Evolutionary conservation across 2,797 vertebrate genomes (phyloP).

Genomic region (Rhynchonycteris naso): DNA sequence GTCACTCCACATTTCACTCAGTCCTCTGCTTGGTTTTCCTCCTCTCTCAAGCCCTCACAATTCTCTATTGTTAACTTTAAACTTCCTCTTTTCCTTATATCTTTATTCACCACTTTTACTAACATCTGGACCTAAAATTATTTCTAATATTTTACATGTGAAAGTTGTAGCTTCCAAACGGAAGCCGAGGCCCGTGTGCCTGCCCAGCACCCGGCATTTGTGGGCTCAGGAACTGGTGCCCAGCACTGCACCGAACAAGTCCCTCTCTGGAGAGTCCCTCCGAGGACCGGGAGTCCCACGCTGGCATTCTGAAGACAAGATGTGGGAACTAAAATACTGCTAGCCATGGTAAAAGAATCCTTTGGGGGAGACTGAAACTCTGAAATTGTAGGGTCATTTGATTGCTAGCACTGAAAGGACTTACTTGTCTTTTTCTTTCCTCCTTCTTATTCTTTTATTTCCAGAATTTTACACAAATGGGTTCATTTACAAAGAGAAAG

Average conservation of each 20-base stretch:
- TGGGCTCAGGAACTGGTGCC: background rate
- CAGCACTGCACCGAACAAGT: background rate
- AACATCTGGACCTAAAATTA: background rate
- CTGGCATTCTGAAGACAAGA: background rate
- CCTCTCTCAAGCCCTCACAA: background rate
- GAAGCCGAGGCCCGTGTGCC: background rate
- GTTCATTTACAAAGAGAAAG: slow-evolving; percentile 58
- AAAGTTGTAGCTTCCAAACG: background rate
- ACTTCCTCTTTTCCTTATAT: background rate
- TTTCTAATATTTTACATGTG: background rate
- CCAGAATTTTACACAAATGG: slow-evolving; percentile 47
- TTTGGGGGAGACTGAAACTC: background rate
- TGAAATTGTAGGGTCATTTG: slow-evolving; percentile 17
- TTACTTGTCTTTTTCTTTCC: background rate
- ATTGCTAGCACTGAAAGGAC: background rate
- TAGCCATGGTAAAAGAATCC: background rate
- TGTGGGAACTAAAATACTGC: background rate
- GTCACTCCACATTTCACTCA: background rate
- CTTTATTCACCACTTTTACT: background rate
- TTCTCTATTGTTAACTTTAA: background rate
- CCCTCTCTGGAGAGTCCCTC: background rate
- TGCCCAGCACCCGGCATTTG: background rate
- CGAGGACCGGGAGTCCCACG: background rate
- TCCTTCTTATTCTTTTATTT: background rate
- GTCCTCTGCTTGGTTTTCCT: background rate